These are phyloP conservation scores for Paraescarpia echinospica DNA, from an alignment of 1,140 invertebrate species.

Conservation along the genomic window DNA sequence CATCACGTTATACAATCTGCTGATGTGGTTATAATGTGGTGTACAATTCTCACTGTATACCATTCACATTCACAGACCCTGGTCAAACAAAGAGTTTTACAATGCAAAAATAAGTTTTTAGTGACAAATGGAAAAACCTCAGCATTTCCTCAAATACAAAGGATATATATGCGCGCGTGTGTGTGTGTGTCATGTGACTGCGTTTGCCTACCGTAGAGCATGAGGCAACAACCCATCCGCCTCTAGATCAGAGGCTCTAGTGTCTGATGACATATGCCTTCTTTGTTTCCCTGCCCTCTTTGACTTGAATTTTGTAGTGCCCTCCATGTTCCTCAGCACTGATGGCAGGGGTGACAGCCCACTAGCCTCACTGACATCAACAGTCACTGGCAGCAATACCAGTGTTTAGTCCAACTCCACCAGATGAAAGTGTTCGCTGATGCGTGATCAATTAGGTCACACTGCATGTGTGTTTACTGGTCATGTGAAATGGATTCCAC, in stretches of 20 bases:
- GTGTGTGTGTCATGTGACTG: no score
- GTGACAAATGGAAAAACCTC: no score
- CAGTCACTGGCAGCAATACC: background rate
- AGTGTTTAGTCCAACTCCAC: background rate
- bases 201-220: background rate
- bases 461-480: background rate
- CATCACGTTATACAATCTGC: no score
- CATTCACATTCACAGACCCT: no score
- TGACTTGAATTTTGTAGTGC: constrained; percentile 33
- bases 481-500: background rate
- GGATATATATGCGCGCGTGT: no score
- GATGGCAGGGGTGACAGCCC: background rate
- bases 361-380: background rate
- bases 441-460: background rate
- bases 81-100: no score
- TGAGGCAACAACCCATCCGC: constrained; percentile 25
- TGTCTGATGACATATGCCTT: constrained; percentile 25
- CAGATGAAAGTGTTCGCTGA: background rate
- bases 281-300: constrained; percentile 29
- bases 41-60: no score
- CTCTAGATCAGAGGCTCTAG: constrained; percentile 27
- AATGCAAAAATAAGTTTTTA: no score
- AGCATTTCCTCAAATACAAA: no score
- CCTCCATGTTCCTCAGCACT: background rate
- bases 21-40: no score